Base-by-base conservation (phyloP, 2,888 invertebrate species). In the Drosophila leonis region DNA sequence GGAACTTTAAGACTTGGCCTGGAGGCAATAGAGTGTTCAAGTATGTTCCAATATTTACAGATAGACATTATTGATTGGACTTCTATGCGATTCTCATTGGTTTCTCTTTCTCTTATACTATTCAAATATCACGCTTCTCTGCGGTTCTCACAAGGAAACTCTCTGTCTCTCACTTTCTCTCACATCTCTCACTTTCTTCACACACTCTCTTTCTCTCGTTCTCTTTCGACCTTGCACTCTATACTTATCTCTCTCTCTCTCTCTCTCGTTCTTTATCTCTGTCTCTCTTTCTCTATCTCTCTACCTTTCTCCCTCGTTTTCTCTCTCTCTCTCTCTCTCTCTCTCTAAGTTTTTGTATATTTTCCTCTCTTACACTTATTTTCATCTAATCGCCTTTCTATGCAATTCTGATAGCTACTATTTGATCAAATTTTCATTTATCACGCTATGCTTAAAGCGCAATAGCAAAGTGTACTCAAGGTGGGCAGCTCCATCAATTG, bases 401-500 rank as follows among this genome's bases (percentile, higher is more conserved):
- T 51, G 48, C 48, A 48, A 29, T 48, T 48, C 48, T 18, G 29
- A 31, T 2, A 10, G 9, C 29, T 48, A 10, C 29, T 31, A 27
- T 42, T 33, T 8, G 31, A 35, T 57, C 29, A 13, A 13, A 49
- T 18, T 31, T 49, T 8, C 49, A 35, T 37, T 52, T 24, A 35
- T 35, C 35, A 10, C 35, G 24, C 24, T 2, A 6, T 6, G 9
- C 35, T 18, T 42, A 7, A 12, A 20, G 12, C 4, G 31, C 42
- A 37, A 37, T 35, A 27, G 49, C 15, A 20, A 18, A 6, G 15
- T 15, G n/a, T 15, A 6, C 31, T 52, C 37, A 46, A 65, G 37
- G 35, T 44, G 37, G 18, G n/a, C 13, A 15, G 20, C 65, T 54
- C 15, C 20, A 52, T 44, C 65, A 52, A 65, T 66, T 66, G 66